Evolutionary conservation across 1,140 invertebrate species (phyloP).

Genomic region (Drosophila sp.): DNA sequence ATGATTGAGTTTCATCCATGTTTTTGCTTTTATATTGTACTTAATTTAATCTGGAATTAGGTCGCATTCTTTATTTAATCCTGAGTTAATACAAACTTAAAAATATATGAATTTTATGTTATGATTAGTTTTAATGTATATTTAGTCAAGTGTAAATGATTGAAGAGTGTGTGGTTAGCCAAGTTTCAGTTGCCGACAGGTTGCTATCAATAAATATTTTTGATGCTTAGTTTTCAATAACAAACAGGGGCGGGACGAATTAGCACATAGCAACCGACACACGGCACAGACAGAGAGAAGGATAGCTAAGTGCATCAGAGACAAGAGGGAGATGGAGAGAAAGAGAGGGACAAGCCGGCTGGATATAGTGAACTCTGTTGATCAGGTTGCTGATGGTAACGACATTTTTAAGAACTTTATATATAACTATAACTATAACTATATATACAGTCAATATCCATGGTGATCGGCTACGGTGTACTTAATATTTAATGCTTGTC

Average conservation of each 20-base stretch:
- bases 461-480: conserved; percentile 30
- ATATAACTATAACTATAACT: too few relatives aligned
- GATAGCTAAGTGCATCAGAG: neutral
- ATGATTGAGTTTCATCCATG: too few relatives aligned
- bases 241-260: conserved; percentile 51
- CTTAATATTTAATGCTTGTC: conserved; percentile 8
- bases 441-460: conserved; percentile 27
- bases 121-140: too few relatives aligned
- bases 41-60: too few relatives aligned
- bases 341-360: conserved; percentile 8
- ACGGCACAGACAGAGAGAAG: neutral
- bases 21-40: too few relatives aligned
- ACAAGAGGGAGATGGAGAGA: conserved; percentile 1
- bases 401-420: neutral
- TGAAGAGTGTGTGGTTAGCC: neutral
- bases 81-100: neutral
- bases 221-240: conserved; percentile 78
- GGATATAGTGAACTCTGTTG: conserved; percentile 17
- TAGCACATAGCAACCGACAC: conserved; percentile 59
- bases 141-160: conserved; percentile 41
- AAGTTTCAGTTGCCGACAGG: conserved; percentile 37
- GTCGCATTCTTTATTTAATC: neutral
- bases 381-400: conserved; percentile 43
- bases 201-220: conserved; percentile 76
- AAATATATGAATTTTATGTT: too few relatives aligned